phyloP scores from a whole-genome alignment of 2,888 invertebrate genomes.

The Volucella inflata region DNA sequence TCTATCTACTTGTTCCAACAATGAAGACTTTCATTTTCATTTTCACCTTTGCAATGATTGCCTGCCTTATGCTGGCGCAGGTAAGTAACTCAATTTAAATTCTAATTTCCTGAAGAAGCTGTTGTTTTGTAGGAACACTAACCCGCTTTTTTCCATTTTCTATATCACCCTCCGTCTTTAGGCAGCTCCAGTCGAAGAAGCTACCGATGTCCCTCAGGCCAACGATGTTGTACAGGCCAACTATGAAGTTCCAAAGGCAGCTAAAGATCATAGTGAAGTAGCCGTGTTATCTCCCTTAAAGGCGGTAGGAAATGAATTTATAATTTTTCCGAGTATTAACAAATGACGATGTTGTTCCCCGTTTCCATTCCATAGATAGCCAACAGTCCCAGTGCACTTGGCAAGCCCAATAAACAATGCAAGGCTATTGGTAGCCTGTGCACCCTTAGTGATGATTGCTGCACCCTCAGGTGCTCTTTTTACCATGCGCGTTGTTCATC shows the following conservation, averaged over 20 bases:
- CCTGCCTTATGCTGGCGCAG: slow-evolving; percentile 63
- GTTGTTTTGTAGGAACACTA: slow-evolving; percentile 38
- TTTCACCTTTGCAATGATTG: slow-evolving; percentile 64
- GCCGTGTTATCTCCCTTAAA: slow-evolving; percentile 19
- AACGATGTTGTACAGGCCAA: no score
- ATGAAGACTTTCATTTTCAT: slow-evolving; percentile 65
- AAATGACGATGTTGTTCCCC: not conserved
- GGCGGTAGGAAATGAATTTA: slow-evolving; percentile 64
- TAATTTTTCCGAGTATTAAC: slow-evolving; percentile 44
- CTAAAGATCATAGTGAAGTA: not conserved
- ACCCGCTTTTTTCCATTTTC: not conserved
- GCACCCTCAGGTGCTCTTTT: slow-evolving; percentile 41
- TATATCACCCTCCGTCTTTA: not conserved
- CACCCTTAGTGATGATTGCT: slow-evolving; percentile 50
- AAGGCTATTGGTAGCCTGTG: slow-evolving; percentile 30
- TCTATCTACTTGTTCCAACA: slow-evolving; percentile 10
- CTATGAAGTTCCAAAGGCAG: no score
- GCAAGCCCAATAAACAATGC: slow-evolving; percentile 30
- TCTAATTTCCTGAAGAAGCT: slow-evolving; percentile 64
- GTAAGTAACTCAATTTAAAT: slow-evolving; percentile 73
- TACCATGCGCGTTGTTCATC: slow-evolving; percentile 51
- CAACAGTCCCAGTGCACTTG: not conserved
- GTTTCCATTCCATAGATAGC: slow-evolving; percentile 10
- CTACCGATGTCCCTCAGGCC: not conserved
- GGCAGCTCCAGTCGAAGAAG: slow-evolving; percentile 21